Base-by-base conservation (phyloP, 2,797 vertebrate species). In the Vireo griseus region DNA sequence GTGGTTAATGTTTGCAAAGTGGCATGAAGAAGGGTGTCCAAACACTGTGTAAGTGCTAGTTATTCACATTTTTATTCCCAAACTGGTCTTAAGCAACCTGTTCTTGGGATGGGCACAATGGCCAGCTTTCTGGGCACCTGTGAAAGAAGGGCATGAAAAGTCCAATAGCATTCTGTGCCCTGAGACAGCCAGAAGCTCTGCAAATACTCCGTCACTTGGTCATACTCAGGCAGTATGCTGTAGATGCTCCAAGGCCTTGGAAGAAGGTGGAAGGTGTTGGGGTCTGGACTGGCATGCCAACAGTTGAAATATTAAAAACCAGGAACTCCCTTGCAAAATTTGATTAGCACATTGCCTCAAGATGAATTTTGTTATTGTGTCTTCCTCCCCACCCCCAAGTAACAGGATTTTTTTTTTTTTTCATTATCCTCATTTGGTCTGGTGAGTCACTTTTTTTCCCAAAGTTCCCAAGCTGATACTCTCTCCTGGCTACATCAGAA, bases 1-100 rank as follows among this genome's bases (percentile, higher is more conserved):
- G 58, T 75, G 62, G 82, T 75, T 94, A 95, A 88, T 95, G 51
- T 94, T 96, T 94, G 79, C 69, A 67, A 90, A 96, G n/a, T 63
- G 37, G 51, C 42, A 7, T 37, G 73, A 90, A 86, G 72, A 83
- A 91, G 28, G 26, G 21, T 79, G 51, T 84, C 37, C 25, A 69
- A 86, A 68, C 7, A 33, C 24, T 73, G 16, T 24, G 29, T 47
- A 81, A 84, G 62, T 62, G 33, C 48, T 91, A 33, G 54, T 75
- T 90, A 63, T 50, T 90, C 58, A 37, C 47, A 33, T 72, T 94
- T 86, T 90, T 90, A 42, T 90, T 69, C 65, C 13, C 45, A 92
- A 86, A 66, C 58, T 1, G 10, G 44, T 78, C 37, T 57, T 37
- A 59, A 40, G n/a, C 2, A 6, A 35, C 66, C 26, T 6, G 1